These are phyloP conservation scores for Murina feae DNA, from an alignment of 2,113 vertebrate genomes.

Conservation along the genomic window DNA sequence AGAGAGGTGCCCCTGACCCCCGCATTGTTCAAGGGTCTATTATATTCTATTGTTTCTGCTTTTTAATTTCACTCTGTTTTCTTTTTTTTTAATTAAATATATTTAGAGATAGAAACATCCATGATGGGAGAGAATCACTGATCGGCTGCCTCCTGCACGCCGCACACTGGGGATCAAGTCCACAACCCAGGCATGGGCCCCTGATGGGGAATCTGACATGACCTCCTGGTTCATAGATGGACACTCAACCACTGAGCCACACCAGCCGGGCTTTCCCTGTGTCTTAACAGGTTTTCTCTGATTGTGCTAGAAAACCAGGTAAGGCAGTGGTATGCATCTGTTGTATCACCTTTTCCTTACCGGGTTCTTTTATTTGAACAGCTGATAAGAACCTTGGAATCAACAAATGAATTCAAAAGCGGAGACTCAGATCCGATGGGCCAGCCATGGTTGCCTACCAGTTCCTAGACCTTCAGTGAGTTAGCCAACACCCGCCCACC, in stretches of 20 bases:
- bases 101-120: no score
- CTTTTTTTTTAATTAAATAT: no score
- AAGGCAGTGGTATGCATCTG: neutral
- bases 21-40: neutral
- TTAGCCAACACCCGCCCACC: neutral
- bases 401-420: neutral
- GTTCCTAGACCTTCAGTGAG: neutral
- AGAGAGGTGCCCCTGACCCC: neutral
- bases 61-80: neutral
- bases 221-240: no score
- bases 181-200: no score
- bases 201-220: no score
- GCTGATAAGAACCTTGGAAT: neutral
- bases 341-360: neutral
- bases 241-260: no score
- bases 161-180: no score
- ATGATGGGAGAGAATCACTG: no score
- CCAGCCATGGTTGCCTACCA: neutral
- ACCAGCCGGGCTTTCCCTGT: neutral
- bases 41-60: neutral
- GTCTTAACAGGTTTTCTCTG: neutral
- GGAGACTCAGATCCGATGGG: neutral
- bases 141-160: no score
- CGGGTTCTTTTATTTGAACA: constrained; percentile 1
- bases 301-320: neutral